Percentiles rank a stretch among this genome's conserved stretches.
These are phyloP conservation scores for Dynastes hyllus DNA, from an alignment of 2,888 invertebrate genomes.

Conservation along the genomic window DNA sequence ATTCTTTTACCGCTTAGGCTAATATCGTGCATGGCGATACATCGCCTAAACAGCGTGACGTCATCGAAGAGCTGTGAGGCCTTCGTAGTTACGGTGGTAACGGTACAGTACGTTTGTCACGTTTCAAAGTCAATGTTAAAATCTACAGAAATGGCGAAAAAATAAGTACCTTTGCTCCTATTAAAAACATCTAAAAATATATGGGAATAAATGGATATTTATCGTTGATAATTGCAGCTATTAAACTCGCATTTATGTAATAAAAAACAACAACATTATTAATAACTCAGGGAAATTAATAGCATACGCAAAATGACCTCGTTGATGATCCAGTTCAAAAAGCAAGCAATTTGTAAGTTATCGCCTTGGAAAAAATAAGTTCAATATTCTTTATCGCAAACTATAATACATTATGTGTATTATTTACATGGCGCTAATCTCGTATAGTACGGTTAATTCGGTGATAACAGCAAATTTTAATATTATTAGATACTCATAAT, in stretches of 20 bases:
- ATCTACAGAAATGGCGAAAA: background rate
- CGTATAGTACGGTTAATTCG: conserved; percentile 8
- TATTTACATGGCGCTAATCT: conserved; percentile 16
- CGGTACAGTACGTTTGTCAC: too few species aligned
- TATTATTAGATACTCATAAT: conserved; percentile 1
- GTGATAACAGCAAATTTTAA: conserved; percentile 3
- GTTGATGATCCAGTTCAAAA: conserved; percentile 14
- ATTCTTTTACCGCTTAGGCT: too few species aligned
- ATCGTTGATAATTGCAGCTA: conserved; percentile 4
- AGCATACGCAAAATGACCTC: background rate
- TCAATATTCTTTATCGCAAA: conserved; percentile 16
- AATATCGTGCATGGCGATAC: too few species aligned
- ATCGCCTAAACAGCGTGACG: too few species aligned
- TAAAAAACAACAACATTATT: conserved; percentile 2
- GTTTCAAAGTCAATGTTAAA: background rate
- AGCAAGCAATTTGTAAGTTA: conserved; percentile 13
- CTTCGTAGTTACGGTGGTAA: too few species aligned
- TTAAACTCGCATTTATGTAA: background rate
- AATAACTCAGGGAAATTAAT: background rate
- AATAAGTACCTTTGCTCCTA: background rate
- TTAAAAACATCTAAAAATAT: background rate
- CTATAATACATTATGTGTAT: background rate
- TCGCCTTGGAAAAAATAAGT: conserved; percentile 9
- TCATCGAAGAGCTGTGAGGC: too few species aligned
- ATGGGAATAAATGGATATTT: background rate